phyloP scores from a whole-genome alignment of 2,113 vertebrate species.

The Macquaria australasica region DNA sequence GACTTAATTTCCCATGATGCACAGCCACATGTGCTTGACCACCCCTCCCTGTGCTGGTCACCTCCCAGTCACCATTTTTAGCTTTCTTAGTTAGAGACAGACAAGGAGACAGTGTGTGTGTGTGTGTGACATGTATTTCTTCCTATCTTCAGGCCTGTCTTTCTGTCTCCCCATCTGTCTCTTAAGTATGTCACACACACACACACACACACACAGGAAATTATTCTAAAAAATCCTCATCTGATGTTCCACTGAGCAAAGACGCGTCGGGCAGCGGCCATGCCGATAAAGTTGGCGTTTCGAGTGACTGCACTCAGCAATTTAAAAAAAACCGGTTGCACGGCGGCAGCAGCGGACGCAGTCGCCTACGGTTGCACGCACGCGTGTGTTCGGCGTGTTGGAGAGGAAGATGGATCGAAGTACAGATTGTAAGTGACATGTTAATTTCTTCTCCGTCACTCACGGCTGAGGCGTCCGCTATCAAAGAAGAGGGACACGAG shows the following conservation, averaged over 20 bases:
- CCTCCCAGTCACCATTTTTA: constrained; percentile 10
- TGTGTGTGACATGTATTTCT: constrained; percentile 29
- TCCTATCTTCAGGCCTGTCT: constrained; percentile 39
- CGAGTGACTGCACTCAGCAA: constrained; percentile 78
- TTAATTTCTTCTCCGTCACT: constrained; percentile 88
- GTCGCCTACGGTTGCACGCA: constrained; percentile 31
- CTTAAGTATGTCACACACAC: constrained; percentile 43
- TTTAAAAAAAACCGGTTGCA: constrained; percentile 69
- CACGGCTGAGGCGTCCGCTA: constrained; percentile 78
- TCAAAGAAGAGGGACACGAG: constrained; percentile 77
- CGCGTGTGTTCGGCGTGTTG: constrained; percentile 34
- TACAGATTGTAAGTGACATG: constrained; percentile 87
- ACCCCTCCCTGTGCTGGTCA: background rate
- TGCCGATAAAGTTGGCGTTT: constrained; percentile 76
- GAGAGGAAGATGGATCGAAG: constrained; percentile 84
- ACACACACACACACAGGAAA: constrained; percentile 44
- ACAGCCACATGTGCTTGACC: constrained; percentile 45
- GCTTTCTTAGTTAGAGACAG: constrained; percentile 34
- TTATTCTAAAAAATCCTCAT: constrained; percentile 60
- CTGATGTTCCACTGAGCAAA: constrained; percentile 67
- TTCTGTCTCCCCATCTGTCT: constrained; percentile 38
- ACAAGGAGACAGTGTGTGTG: background rate
- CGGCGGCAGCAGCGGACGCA: constrained; percentile 1
- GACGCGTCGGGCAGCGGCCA: constrained; percentile 29
- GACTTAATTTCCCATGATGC: constrained; percentile 60